Conservation (phyloP, 1,140 invertebrate species). For the Chrysomallon squamiferum region DNA sequence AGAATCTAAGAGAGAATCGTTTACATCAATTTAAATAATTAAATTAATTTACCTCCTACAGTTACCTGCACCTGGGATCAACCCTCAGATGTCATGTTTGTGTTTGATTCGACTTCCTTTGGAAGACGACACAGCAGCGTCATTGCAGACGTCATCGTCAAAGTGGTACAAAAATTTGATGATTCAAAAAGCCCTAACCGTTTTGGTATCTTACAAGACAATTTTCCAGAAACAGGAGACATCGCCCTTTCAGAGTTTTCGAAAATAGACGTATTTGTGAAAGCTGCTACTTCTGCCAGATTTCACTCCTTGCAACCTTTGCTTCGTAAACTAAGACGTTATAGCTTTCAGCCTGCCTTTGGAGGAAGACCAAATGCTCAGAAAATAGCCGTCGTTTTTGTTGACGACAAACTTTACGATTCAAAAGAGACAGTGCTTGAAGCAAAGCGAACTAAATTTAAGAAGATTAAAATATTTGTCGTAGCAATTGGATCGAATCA, state of each 20-base stretch:
- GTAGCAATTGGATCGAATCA: background rate
- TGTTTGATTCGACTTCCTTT: background rate
- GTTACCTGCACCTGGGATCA: background rate
- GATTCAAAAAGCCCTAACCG: background rate
- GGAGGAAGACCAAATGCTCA: background rate
- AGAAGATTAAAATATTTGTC: conserved; percentile 1
- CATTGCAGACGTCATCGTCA: background rate
- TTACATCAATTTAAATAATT: too few species aligned
- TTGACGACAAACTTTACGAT: conserved; percentile 1
- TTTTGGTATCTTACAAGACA: background rate
- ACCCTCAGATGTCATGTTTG: background rate
- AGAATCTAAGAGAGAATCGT: too few species aligned
- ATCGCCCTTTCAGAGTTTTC: background rate
- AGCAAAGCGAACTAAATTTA: conserved; percentile 2
- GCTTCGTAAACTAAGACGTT: background rate
- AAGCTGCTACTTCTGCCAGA: background rate
- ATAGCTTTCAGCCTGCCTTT: background rate
- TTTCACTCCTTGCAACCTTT: background rate
- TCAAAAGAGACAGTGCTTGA: background rate
- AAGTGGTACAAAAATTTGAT: background rate
- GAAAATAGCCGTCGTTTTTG: conserved; percentile 10
- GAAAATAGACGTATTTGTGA: background rate
- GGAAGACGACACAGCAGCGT: background rate
- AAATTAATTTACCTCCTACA: background rate
- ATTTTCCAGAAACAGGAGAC: background rate